Evolutionary conservation across 1,140 invertebrate species (phyloP).

Genomic region (Eubasilissa regina): DNA sequence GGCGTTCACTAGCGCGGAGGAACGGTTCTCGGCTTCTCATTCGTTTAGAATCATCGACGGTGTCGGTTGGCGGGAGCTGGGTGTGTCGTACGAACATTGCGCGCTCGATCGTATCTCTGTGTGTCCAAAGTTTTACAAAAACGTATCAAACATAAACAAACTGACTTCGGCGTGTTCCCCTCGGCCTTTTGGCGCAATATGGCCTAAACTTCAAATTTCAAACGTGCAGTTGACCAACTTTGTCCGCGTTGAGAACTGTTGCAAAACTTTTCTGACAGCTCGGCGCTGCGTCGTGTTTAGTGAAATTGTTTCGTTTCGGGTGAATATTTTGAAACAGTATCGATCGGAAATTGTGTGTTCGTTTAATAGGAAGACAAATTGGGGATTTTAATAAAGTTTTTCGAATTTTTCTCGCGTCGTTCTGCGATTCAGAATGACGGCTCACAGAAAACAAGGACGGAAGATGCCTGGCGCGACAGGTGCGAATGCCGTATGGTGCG

Average conservation of each 20-base stretch:
- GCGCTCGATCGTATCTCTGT: neutral
- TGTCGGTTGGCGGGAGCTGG: constrained; percentile 25
- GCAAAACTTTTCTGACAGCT: constrained; percentile 42
- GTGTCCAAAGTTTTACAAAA: constrained; percentile 12
- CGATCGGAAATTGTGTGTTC: constrained; percentile 7
- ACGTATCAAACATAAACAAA: constrained; percentile 4
- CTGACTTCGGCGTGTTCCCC: neutral
- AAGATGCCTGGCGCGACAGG: constrained; percentile 58
- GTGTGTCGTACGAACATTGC: constrained; percentile 10
- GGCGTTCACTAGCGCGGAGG: neutral
- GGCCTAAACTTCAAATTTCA: constrained; percentile 16
- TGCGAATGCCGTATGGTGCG: constrained; percentile 48
- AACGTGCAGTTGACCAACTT: constrained; percentile 4
- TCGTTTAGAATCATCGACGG: constrained; percentile 40
- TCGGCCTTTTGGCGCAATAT: constrained; percentile 32
- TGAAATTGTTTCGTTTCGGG: neutral
- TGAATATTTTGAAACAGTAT: neutral
- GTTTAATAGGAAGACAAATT: neutral
- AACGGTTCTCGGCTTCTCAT: constrained; percentile 27
- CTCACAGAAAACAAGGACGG: constrained; percentile 25
- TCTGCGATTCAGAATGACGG: constrained; percentile 32
- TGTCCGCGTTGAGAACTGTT: constrained; percentile 18
- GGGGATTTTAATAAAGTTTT: constrained; percentile 30
- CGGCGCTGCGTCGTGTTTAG: neutral
- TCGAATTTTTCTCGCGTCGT: constrained; percentile 20